A percentile compares a stretch with the other conserved stretches of the same genome.
These are phyloP conservation scores for Odobenus rosmarus DNA, from an alignment of 2,113 vertebrate species.

Conservation along the genomic window DNA sequence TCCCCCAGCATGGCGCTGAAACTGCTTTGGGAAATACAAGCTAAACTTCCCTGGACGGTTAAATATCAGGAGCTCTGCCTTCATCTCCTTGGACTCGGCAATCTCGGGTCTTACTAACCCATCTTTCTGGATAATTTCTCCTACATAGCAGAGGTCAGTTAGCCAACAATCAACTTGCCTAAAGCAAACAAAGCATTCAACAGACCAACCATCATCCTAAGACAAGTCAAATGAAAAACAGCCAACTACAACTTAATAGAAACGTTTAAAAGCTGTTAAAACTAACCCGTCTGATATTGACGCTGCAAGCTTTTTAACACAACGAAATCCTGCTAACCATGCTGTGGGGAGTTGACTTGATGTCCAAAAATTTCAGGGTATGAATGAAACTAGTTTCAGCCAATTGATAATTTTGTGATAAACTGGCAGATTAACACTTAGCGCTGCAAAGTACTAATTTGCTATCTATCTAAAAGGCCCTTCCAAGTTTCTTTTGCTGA, in stretches of 20 bases:
- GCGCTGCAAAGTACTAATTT: background rate
- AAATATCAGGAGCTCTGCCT: background rate
- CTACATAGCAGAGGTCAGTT: background rate
- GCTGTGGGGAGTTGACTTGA: rapidly evolving
- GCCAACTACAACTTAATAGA: background rate
- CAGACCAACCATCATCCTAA: background rate
- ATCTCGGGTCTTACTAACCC: background rate
- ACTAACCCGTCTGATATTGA: background rate
- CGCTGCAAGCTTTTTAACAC: background rate
- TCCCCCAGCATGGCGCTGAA: background rate
- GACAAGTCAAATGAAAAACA: background rate
- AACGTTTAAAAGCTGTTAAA: background rate
- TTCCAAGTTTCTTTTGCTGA: background rate
- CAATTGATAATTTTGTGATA: background rate
- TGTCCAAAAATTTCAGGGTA: background rate
- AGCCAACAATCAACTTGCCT: background rate
- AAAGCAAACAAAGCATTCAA: background rate
- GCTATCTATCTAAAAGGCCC: background rate
- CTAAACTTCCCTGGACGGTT: background rate
- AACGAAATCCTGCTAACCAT: background rate
- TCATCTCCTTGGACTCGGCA: background rate
- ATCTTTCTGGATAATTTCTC: background rate
- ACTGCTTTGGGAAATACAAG: background rate
- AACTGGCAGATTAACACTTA: background rate
- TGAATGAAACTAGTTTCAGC: background rate